A percentile compares a stretch with the other conserved stretches of the same genome.
Conservation (phyloP, 2,888 invertebrate species). For the Rhimphoctona megacephalus region DNA sequence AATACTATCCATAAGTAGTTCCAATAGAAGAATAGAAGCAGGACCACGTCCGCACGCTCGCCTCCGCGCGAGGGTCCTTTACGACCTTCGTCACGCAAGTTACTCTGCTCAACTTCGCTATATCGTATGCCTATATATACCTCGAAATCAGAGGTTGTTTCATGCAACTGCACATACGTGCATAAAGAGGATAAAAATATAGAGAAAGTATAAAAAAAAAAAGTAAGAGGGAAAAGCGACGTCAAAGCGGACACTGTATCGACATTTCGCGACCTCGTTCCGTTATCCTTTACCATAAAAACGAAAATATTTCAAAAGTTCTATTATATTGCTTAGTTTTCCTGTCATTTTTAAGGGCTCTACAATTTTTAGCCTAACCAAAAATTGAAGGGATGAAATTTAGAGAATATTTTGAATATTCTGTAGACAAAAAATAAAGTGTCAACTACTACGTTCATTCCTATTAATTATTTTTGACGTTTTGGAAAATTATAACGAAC, state of each 20-base stretch:
- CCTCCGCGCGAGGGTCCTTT: constrained; percentile 60
- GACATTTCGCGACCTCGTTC: constrained; percentile 67
- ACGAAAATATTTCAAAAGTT: constrained; percentile 23
- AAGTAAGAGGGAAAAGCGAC: constrained; percentile 34
- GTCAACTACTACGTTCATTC: not conserved
- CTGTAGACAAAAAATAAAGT: not conserved
- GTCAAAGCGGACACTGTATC: constrained; percentile 60
- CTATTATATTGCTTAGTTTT: not conserved
- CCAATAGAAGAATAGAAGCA: constrained; percentile 26
- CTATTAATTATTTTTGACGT: not conserved
- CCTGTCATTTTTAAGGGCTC: not conserved
- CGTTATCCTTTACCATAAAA: constrained; percentile 32
- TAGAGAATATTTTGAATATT: not conserved
- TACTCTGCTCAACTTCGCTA: constrained; percentile 13
- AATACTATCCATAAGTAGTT: constrained; percentile 31
- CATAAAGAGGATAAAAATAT: constrained; percentile 37
- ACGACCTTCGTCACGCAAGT: constrained; percentile 69
- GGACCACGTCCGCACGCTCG: constrained; percentile 56
- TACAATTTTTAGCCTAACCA: not conserved
- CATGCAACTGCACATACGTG: constrained; percentile 58
- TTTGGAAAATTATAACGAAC: not conserved
- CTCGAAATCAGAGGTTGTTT: constrained; percentile 37
- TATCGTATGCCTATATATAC: not conserved
- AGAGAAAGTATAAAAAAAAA: constrained; percentile 37
- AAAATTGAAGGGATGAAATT: not conserved